These are phyloP conservation scores for Dendrophyllia cribrosa DNA, from an alignment of 64 coral and sea anemone species.

Conservation along the genomic window DNA sequence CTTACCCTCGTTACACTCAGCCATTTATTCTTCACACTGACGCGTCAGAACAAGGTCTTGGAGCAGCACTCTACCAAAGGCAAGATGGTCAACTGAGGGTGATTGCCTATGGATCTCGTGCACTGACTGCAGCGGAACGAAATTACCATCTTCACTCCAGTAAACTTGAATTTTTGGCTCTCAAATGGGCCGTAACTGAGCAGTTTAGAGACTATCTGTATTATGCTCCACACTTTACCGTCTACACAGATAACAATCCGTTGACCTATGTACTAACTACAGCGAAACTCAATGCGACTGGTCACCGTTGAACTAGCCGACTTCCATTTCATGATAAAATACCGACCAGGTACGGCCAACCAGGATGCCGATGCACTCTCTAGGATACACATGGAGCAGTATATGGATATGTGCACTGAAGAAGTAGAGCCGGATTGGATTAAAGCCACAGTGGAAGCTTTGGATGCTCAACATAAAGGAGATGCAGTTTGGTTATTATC, in stretches of 20 bases:
- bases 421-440: constrained; percentile 7
- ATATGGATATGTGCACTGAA: neutral
- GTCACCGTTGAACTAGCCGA: constrained; percentile 39
- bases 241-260: no score
- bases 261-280: no score
- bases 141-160: neutral
- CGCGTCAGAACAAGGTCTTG: neutral
- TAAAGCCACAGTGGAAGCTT: neutral
- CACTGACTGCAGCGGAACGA: neutral
- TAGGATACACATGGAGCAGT: neutral
- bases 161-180: no score
- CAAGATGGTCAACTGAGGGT: neutral
- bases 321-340: constrained; percentile 26
- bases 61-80: neutral
- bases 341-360: neutral
- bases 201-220: no score
- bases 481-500: constrained; percentile 5
- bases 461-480: neutral
- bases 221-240: no score
- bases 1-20: neutral
- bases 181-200: no score
- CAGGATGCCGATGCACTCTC: neutral
- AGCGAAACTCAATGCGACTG: no score
- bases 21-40: constrained; percentile 2
- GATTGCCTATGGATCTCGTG: neutral